phyloP scores from a whole-genome alignment of 2,888 invertebrate genomes.

The Polyploca ridens region DNA sequence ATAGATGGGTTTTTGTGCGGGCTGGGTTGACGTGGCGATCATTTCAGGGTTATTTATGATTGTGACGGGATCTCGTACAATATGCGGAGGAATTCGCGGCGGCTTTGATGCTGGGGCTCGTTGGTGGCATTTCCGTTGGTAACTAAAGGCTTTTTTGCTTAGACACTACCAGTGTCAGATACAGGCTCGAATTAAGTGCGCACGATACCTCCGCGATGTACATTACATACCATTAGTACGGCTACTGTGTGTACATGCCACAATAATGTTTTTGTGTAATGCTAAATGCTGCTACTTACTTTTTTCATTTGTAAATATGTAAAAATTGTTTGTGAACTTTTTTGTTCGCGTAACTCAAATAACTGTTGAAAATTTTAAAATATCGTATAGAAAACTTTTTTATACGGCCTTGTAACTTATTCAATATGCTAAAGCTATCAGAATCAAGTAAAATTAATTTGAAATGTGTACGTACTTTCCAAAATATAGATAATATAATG shows the following conservation, averaged over 20 bases:
- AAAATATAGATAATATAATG: background rate
- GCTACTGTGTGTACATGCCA: conserved; percentile 1
- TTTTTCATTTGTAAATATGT: conserved; percentile 16
- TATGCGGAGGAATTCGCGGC: conserved; percentile 75
- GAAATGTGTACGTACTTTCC: conserved; percentile 11
- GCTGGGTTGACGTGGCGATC: conserved; percentile 68
- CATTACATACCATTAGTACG: background rate
- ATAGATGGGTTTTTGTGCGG: conserved; percentile 70
- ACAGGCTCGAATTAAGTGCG: conserved; percentile 12
- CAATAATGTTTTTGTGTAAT: background rate
- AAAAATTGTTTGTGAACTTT: background rate
- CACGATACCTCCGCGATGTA: conserved; percentile 11
- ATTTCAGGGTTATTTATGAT: conserved; percentile 82
- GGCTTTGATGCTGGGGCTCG: conserved; percentile 69
- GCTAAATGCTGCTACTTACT: background rate
- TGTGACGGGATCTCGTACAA: conserved; percentile 72
- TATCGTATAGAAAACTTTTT: too few relatives aligned
- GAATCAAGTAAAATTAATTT: background rate
- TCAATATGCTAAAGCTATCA: too few relatives aligned
- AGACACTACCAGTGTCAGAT: conserved; percentile 13
- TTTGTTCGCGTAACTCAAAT: background rate
- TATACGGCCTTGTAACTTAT: too few relatives aligned
- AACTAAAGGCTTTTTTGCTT: conserved; percentile 48
- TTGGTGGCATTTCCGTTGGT: conserved; percentile 81
- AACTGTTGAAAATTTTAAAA: background rate